Conservation (phyloP, 2,113 vertebrate genomes). For the Budorcas taxicolor region DNA sequence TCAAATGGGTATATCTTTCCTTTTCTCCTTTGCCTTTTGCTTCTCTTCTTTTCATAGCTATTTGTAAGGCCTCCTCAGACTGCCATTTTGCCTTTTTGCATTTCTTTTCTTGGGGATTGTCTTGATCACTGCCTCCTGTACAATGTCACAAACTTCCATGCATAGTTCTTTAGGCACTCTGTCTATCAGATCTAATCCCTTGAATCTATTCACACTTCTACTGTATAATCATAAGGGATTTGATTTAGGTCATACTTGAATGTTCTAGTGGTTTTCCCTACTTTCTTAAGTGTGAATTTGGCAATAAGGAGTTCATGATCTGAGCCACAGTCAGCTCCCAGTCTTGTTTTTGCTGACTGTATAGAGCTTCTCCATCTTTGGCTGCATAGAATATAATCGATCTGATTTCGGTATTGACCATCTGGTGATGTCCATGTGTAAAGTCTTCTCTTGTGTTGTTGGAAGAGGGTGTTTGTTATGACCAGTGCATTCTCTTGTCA, state of each 20-base stretch:
- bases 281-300: not conserved
- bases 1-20: not conserved
- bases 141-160: fast-evolving
- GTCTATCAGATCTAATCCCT: not conserved
- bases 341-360: not conserved
- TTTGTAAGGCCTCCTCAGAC: not conserved
- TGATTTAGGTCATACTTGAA: not conserved
- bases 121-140: not conserved
- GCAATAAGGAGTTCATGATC: not conserved
- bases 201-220: not conserved
- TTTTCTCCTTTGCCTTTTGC: not conserved
- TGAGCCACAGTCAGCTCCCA: not conserved
- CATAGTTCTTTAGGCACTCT: not conserved
- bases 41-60: not conserved
- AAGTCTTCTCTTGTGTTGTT: not conserved
- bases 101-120: not conserved
- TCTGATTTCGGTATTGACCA: not conserved
- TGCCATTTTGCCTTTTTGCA: not conserved
- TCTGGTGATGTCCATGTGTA: not conserved
- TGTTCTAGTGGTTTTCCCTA: not conserved
- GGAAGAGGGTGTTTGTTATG: not conserved
- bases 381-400: not conserved
- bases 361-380: not conserved
- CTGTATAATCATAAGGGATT: not conserved
- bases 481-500: not conserved